Evolutionary conservation across 2,888 invertebrate genomes (phyloP).

Genomic region (Masnerella sp.): DNA sequence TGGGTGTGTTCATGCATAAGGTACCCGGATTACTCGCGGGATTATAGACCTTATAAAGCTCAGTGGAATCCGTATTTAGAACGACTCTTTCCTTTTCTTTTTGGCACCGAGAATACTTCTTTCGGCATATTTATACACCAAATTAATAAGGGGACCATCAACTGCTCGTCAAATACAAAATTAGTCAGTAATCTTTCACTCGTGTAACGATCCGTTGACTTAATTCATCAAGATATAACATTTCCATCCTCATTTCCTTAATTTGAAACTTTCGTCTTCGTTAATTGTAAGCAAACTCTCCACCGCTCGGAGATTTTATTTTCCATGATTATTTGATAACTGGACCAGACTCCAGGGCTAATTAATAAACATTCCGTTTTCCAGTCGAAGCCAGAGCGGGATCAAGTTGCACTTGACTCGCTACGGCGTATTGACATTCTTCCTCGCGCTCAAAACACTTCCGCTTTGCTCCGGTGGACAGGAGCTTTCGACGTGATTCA

Average conservation of each 20-base stretch:
- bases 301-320: neutral
- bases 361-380: conserved; percentile 71
- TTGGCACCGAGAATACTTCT: neutral
- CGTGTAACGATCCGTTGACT: neutral
- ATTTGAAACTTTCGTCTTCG: conserved; percentile 1
- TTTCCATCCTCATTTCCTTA: neutral
- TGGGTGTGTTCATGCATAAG: conserved; percentile 69
- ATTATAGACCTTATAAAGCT: conserved; percentile 47
- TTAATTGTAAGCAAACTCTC: conserved; percentile 52
- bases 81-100: conserved; percentile 4
- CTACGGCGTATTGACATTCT: conserved; percentile 50
- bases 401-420: conserved; percentile 48
- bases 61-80: conserved; percentile 19
- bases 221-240: conserved; percentile 1
- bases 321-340: conserved; percentile 50
- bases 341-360: conserved; percentile 61
- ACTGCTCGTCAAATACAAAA: too few species aligned
- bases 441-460: conserved; percentile 56
- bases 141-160: too few species aligned
- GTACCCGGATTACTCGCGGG: conserved; percentile 67
- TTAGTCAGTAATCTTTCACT: too few species aligned
- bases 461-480: conserved; percentile 40
- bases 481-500: conserved; percentile 68
- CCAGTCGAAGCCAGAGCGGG: conserved; percentile 37
- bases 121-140: neutral